Percentiles rank a stretch among this genome's conserved stretches.
These are phyloP conservation scores for Rhodeus uyekii DNA, from an alignment of 2,797 vertebrate genomes.

Conservation along the genomic window DNA sequence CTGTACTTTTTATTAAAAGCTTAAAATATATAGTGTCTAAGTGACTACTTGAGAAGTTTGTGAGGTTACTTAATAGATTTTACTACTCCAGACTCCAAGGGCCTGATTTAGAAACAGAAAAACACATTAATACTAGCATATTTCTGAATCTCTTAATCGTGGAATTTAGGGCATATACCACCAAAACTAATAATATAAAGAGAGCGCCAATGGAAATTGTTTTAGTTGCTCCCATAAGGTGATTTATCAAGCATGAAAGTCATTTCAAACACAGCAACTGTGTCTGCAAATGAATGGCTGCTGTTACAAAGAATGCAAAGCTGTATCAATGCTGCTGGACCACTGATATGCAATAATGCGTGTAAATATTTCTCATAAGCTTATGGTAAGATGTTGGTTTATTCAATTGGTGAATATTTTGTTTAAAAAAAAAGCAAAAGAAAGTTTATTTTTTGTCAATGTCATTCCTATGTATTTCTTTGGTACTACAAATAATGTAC, in stretches of 20 bases:
- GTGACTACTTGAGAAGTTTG: background rate
- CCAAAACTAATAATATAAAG: background rate
- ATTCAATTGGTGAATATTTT: background rate
- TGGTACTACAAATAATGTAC: background rate
- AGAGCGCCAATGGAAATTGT: background rate
- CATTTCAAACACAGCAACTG: slow-evolving; percentile 1
- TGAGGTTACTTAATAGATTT: background rate
- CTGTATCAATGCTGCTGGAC: background rate
- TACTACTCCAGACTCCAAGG: background rate
- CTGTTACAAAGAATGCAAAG: background rate
- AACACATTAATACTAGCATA: background rate
- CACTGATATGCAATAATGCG: background rate
- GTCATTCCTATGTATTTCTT: background rate
- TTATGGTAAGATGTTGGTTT: background rate
- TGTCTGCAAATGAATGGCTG: background rate
- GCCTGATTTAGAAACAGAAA: slow-evolving; percentile 9
- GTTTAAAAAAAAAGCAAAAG: too few relatives aligned
- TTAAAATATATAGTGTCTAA: background rate
- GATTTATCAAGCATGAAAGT: slow-evolving; percentile 33
- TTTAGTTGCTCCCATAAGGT: background rate
- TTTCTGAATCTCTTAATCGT: background rate
- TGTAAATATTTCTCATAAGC: background rate
- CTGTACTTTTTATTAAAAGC: background rate
- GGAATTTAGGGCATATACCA: background rate
- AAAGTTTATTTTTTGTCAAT: background rate